Evolutionary conservation across 1,140 invertebrate species (phyloP), one percentile per base, ranked within the genome.

Genomic region (Trissolcus basalis): DNA sequence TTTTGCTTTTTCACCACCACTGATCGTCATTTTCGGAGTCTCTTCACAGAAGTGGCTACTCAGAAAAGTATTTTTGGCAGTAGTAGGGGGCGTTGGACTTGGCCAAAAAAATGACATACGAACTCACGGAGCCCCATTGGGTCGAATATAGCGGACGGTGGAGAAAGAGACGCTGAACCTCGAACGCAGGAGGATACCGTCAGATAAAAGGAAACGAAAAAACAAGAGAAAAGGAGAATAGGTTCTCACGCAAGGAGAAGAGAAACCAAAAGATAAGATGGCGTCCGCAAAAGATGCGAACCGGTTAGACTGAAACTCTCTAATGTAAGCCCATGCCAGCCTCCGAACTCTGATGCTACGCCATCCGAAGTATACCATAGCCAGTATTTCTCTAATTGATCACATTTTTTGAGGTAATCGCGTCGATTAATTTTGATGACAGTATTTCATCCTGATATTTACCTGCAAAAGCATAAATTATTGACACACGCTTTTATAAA

Each of bases 281-380:
- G 85, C 85, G 81, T 80, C 80, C 74, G 81, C 81, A 81, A 86
- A 86, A 86, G 82, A 80, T 77, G 80, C 81, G 78, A 88, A 88
- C 86, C 86, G 86, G 86, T 88, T 87, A 81, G 78, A 79, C 60
- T 79, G 78, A 81, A 79, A 80, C 79, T 83, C 80, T 80, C 82
- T 81, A 69, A 69, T 63, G 56, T 72, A 83, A 80, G 77, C 76
- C 80, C 69, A 45, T 39, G 55, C 58, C 19, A 27, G 19, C 1
- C 19, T 27, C 19, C 19, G 2, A 27, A 27, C 1, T 27, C 6
- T 6, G 19, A 27, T 3, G 19, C 19, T 27, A 27, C 19, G 19
- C 19, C 19, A 27, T 3, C 19, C 19, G 2, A 27, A 27, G 2
- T 27, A 27, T 27, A 1, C 19, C 19, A 27, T 27, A 6, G 19